Conservation (phyloP, 2,797 vertebrate genomes). For the Schizopygopsis malacanthus region DNA sequence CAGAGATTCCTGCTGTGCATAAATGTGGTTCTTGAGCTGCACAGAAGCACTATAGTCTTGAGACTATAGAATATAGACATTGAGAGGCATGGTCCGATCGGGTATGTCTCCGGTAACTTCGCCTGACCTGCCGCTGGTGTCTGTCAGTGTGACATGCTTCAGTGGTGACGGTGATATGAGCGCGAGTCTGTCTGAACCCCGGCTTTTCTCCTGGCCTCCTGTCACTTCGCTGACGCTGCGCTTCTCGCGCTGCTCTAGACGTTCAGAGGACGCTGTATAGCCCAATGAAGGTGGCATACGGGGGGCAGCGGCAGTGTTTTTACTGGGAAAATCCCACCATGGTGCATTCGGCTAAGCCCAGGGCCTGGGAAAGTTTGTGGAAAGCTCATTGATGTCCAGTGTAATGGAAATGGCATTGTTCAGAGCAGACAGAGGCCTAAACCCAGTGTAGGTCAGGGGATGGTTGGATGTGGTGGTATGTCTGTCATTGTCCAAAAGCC, state of each 20-base stretch:
- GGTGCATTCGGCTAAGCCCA: constrained; percentile 74
- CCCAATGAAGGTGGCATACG: constrained; percentile 36
- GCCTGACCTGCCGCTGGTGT: constrained; percentile 12
- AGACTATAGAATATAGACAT: background rate
- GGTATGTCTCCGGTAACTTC: background rate
- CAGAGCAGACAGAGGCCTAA: constrained; percentile 73
- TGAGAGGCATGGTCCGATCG: background rate
- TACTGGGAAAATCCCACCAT: constrained; percentile 74
- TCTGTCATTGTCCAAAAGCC: constrained; percentile 68
- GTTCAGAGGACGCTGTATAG: background rate
- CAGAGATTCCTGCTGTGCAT: background rate
- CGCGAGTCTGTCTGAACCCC: constrained; percentile 45
- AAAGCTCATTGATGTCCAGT: constrained; percentile 77
- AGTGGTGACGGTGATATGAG: constrained; percentile 52
- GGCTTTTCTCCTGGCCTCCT: constrained; percentile 50
- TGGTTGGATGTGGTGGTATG: constrained; percentile 65
- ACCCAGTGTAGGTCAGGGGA: constrained; percentile 67
- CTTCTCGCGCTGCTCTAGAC: constrained; percentile 55
- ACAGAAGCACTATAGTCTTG: background rate
- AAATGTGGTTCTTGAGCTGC: background rate
- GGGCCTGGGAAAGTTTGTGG: constrained; percentile 83
- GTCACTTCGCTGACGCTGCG: constrained; percentile 59
- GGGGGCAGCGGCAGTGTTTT: constrained; percentile 69
- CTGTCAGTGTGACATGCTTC: constrained; percentile 49
- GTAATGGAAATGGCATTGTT: constrained; percentile 81